phyloP scores from a whole-genome alignment of 2,888 invertebrate species.

The Eretmocerus hayati region DNA sequence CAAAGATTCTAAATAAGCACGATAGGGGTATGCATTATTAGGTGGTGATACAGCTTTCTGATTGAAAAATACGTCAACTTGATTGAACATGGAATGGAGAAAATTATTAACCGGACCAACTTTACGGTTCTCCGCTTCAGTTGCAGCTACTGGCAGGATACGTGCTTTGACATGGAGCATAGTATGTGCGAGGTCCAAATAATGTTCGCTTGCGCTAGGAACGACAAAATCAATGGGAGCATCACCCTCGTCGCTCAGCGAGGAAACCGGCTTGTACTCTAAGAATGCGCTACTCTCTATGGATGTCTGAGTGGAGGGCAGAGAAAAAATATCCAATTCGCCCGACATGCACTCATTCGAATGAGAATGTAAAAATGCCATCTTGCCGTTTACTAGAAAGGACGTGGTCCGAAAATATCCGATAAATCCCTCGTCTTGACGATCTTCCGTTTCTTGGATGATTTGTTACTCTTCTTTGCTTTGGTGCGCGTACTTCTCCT shows the following conservation, averaged over 20 bases:
- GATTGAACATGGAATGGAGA: constrained; percentile 26
- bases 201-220: constrained; percentile 26
- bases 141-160: background rate
- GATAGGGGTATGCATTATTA: too few relatives aligned
- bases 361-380: too few relatives aligned
- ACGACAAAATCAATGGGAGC: constrained; percentile 28
- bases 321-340: background rate
- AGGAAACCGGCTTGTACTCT: constrained; percentile 22
- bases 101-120: constrained; percentile 25
- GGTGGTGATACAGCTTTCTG: constrained; percentile 27
- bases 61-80: constrained; percentile 29
- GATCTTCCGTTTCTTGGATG: background rate
- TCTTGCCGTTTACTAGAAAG: too few relatives aligned
- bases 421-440: background rate
- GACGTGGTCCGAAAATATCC: constrained; percentile 1
- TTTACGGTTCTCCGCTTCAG: background rate
- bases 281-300: constrained; percentile 26
- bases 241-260: constrained; percentile 21
- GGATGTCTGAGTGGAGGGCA: constrained; percentile 28
- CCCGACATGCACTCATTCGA: background rate
- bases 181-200: constrained; percentile 27
- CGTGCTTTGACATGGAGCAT: constrained; percentile 20
- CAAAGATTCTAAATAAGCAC: too few relatives aligned
- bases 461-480: too few relatives aligned
- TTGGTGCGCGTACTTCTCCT: background rate